These are phyloP conservation scores for Pecten maximus DNA, from an alignment of 2,888 invertebrate species.

Conservation along the genomic window DNA sequence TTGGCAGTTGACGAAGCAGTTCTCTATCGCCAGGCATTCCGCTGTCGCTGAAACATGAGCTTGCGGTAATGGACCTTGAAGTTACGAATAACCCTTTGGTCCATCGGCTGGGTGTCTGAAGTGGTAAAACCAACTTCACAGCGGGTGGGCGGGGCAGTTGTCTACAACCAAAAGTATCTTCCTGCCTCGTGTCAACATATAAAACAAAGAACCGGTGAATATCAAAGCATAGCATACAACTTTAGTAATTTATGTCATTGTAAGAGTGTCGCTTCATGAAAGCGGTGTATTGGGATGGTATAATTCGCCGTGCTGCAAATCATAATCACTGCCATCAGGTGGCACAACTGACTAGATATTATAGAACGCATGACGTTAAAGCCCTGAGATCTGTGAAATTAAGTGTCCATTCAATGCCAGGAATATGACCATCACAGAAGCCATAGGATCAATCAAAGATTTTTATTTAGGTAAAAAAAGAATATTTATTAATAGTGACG, in stretches of 20 bases:
- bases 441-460: slow-evolving; percentile 11
- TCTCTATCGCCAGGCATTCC: no score
- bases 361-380: background rate
- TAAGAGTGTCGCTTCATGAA: slow-evolving; percentile 39
- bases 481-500: no score
- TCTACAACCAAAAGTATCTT: no score
- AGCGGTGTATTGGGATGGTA: slow-evolving; percentile 41
- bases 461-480: background rate
- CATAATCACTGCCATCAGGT: slow-evolving; percentile 39
- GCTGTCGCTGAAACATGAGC: no score
- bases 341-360: background rate
- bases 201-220: background rate
- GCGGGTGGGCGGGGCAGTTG: no score
- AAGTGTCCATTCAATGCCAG: slow-evolving; percentile 38
- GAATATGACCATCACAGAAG: slow-evolving; percentile 36
- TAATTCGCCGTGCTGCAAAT: slow-evolving; percentile 32
- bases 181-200: no score
- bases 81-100: no score
- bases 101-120: no score
- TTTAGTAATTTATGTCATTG: background rate
- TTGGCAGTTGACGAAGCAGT: no score
- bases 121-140: no score
- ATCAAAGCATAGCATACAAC: background rate
- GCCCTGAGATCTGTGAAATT: slow-evolving; percentile 38
- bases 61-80: no score